Evolutionary conservation across 2,888 invertebrate genomes (phyloP), one percentile per base, ranked within the genome.

Genomic region (Tinea semifulvella): DNA sequence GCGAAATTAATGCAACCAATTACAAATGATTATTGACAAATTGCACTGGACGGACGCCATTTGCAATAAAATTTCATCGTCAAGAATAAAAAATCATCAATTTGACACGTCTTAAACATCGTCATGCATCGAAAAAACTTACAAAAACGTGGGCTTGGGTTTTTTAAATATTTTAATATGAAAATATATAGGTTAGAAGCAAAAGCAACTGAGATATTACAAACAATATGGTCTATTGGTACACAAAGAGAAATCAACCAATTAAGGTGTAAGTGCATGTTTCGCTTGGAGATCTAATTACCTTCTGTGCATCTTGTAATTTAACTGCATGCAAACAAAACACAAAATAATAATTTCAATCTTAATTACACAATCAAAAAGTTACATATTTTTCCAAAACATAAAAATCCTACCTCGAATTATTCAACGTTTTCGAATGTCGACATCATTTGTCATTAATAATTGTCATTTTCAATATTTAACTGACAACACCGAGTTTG

Each of bases 211-310:
- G 13, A 31, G 31, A 31, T 14, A 31, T 13, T n/a, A 14, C 31
- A 31, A 31, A 31, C 31, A 31, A 31, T 13, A 31, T 13, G 31
- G 11, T 31, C 2, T 11, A 11, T 27, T 7, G 22, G 6, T 31
- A 31, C 31, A 31, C 31, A 31, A 31, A 31, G 31, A 31, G 31
- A 31, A 31, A 31, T 31, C 31, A 31, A 3, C 13, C 13, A 31
- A 11, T 31, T 14, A 31, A 31, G 31, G 31, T 31, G 31, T 2
- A 13, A 11, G 2, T 2, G 31, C 6, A 31, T 13, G 14, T 13
- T 31, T 31, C 11, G 14, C 27, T n/a, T n/a, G n/a, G n/a, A 27
- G 3, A 13, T 31, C n/a, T 31, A 2, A 3, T 31, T 31, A 31
- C 31, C 31, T 31, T 6, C 31, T 7, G 31, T n/a, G 14, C 31